Percentiles rank a stretch among this genome's conserved stretches.
phyloP scores from a whole-genome alignment of 2,113 vertebrate genomes.

The Mystacornis crossleyi region DNA sequence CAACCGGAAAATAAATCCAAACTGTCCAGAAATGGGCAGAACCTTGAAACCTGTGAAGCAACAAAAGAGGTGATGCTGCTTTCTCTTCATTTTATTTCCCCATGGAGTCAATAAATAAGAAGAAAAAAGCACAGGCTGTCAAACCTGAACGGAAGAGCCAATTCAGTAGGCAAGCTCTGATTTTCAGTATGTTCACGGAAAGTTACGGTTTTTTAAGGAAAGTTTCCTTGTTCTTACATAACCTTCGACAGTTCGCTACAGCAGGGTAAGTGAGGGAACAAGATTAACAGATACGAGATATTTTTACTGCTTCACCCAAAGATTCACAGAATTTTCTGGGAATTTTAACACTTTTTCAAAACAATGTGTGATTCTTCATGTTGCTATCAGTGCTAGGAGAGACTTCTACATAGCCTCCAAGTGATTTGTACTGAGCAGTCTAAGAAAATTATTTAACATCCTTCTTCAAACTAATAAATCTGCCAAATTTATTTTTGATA shows the following conservation, averaged over 20 bases:
- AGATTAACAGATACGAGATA: constrained; percentile 54
- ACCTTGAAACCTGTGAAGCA: background rate
- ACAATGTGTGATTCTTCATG: constrained; percentile 48
- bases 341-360: constrained; percentile 65
- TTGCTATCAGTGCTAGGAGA: background rate
- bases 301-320: constrained; percentile 54
- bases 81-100: background rate
- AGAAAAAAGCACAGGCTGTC: background rate
- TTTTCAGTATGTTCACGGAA: background rate
- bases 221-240: constrained; percentile 42
- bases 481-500: constrained; percentile 30
- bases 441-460: constrained; percentile 50
- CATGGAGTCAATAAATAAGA: background rate
- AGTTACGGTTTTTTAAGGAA: background rate
- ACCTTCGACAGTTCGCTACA: constrained; percentile 6
- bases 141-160: background rate
- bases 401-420: constrained; percentile 25
- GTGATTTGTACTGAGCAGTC: constrained; percentile 30
- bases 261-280: constrained; percentile 50
- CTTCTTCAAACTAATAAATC: constrained; percentile 59
- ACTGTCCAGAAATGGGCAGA: background rate
- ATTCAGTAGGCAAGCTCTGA: background rate
- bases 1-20: background rate
- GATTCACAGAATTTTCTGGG: constrained; percentile 55
- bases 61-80: background rate